Evolutionary conservation across 2,888 invertebrate species (phyloP).

Genomic region (Frankliniella fusca): DNA sequence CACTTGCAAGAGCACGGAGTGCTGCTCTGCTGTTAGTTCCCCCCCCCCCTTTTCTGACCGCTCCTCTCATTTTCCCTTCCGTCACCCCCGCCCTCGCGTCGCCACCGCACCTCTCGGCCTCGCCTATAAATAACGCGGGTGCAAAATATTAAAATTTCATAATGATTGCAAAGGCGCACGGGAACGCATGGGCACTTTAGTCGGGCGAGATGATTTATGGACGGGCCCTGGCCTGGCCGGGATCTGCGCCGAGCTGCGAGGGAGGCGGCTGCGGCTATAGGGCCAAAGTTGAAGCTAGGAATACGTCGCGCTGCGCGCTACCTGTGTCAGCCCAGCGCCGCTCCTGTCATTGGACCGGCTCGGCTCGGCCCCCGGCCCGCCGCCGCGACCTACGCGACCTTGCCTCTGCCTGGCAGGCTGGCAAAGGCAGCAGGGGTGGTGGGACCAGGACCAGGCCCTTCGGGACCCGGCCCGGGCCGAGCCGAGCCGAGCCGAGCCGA

Average conservation of each 20-base stretch:
- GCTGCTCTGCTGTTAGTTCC: not conserved
- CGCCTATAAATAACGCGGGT: not conserved
- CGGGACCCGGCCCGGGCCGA: too few species aligned
- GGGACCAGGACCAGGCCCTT: too few species aligned
- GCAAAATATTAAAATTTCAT: slow-evolving; percentile 20
- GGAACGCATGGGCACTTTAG: not conserved
- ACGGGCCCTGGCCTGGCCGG: not conserved
- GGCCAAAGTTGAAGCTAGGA: too few species aligned
- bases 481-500: too few species aligned
- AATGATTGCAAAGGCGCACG: not conserved
- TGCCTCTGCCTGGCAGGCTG: not conserved
- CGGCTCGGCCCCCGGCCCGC: not conserved
- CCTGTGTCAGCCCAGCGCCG: too few species aligned
- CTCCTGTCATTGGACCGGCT: not conserved
- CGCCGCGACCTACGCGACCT: not conserved
- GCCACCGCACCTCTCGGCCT: not conserved
- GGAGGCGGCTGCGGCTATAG: too few species aligned
- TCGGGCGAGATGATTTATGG: not conserved
- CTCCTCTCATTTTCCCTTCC: not conserved
- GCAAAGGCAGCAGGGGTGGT: too few species aligned
- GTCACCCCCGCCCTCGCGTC: not conserved
- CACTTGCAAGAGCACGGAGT: too few species aligned
- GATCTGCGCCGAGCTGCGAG: too few species aligned
- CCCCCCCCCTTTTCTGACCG: too few species aligned
- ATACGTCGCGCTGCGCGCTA: too few species aligned